Base-by-base conservation (phyloP, 2,888 invertebrate species). In the Euproctis similis region DNA sequence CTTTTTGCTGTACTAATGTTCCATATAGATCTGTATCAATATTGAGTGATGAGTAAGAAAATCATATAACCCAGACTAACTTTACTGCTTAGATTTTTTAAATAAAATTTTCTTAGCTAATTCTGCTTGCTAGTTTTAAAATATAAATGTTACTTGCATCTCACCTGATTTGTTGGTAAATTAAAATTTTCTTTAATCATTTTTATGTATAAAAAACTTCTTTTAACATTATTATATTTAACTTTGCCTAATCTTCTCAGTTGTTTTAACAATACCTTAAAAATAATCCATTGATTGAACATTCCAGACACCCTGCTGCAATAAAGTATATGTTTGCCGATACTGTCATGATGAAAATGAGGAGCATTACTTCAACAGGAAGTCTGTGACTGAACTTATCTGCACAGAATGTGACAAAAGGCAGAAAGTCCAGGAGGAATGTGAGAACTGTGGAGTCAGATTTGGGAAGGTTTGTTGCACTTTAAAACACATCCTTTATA, bases 331-430 rank as follows among this genome's bases (percentile, higher is more conserved):
- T 70, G 90, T 92, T 38, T 96, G 96, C 63, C 89, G 96, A 14
- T 93, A 95, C 65, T 96, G 96, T 58, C 96, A 96, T 52, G 95
- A 96, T 70, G 95, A 95, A 58, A 91, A 76, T 18, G 95, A 95
- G 62, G 87, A 90, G 37, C 96, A 96, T 66, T 90, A 91, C 40
- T 90, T 96, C 45, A 92, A 95, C 70, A 86, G 96, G 32, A 93
- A 93, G 64, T 90, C 91, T 26, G 92, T 96, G 2, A 90, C 90
- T 0, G 92, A 94, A 74, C 84, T 96, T 31, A 91, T 94, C 46
- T 96, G 96, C 68, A 89, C 92, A 0, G 86, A 92, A 43, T 96
- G 96, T 71, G 89, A 92, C 47, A 92, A 90, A 5, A 74, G 91
- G 38, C 96, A 96, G 63, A 89, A 90, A 39, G 93, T 94, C 9